These are phyloP conservation scores for Alethe castanea DNA, from an alignment of 2,113 vertebrate species.

Conservation along the genomic window DNA sequence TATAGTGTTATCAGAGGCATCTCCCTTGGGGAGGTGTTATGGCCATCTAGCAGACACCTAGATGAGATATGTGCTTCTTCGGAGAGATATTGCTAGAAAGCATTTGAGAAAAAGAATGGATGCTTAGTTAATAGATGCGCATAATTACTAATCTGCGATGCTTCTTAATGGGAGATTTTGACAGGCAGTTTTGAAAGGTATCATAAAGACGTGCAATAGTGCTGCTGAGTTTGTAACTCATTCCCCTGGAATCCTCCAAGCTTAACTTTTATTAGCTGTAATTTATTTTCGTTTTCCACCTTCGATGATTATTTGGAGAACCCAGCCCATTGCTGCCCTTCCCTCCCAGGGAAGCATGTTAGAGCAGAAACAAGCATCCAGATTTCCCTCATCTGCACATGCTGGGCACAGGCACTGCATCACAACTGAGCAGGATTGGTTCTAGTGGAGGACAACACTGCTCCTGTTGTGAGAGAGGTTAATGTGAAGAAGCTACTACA, in stretches of 20 bases:
- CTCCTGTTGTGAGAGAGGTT: background rate
- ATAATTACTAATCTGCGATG: constrained; percentile 51
- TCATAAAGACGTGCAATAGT: background rate
- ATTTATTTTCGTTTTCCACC: background rate
- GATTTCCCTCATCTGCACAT: background rate
- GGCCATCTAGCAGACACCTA: constrained; percentile 21
- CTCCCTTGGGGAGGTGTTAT: constrained; percentile 15
- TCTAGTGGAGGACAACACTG: background rate
- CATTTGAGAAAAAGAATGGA: constrained; percentile 29
- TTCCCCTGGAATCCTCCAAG: background rate
- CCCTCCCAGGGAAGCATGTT: background rate
- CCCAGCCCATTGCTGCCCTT: background rate
- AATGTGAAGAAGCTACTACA: background rate
- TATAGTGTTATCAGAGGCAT: constrained; percentile 1
- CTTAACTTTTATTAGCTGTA: background rate
- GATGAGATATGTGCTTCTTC: constrained; percentile 27
- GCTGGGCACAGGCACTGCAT: background rate
- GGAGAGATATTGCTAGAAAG: constrained; percentile 28
- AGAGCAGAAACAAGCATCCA: background rate
- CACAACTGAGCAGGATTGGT: background rate
- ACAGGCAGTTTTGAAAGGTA: constrained; percentile 33
- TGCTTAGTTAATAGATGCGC: constrained; percentile 48
- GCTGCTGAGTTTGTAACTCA: background rate
- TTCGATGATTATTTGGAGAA: background rate
- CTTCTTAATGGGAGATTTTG: constrained; percentile 50